Evolutionary conservation across 2,888 invertebrate genomes (phyloP).

Genomic region (Leptarthrus brevirostris): DNA sequence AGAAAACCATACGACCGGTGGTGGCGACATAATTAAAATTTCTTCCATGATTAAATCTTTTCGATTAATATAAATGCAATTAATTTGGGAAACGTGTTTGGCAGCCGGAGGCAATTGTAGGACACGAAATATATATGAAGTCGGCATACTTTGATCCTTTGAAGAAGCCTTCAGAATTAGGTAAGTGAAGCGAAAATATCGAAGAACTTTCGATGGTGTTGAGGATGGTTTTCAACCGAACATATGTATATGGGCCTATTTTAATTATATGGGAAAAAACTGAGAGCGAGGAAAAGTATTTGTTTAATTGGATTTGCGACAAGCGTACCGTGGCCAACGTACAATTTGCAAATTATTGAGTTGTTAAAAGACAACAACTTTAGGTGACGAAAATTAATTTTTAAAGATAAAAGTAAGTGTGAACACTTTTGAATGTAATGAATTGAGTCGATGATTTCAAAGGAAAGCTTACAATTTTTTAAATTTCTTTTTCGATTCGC

Average conservation of each 20-base stretch:
- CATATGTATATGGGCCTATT: background rate
- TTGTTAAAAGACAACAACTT: background rate
- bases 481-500: too few relatives aligned
- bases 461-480: too few relatives aligned
- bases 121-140: background rate
- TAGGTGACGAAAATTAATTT: background rate
- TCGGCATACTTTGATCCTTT: slow-evolving; percentile 7
- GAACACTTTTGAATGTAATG: too few relatives aligned
- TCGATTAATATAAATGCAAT: background rate
- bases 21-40: background rate
- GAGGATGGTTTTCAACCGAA: background rate
- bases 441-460: too few relatives aligned
- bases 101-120: slow-evolving; percentile 15
- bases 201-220: background rate
- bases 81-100: slow-evolving; percentile 23
- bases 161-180: background rate
- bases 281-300: background rate
- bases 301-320: slow-evolving; percentile 1
- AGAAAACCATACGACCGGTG: too few relatives aligned
- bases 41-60: slow-evolving; percentile 8
- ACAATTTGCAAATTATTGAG: background rate
- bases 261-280: background rate
- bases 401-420: background rate
- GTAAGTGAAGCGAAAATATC: background rate
- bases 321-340: background rate